phyloP scores from a whole-genome alignment of 2,113 vertebrate species.

The Podilymbus podiceps region DNA sequence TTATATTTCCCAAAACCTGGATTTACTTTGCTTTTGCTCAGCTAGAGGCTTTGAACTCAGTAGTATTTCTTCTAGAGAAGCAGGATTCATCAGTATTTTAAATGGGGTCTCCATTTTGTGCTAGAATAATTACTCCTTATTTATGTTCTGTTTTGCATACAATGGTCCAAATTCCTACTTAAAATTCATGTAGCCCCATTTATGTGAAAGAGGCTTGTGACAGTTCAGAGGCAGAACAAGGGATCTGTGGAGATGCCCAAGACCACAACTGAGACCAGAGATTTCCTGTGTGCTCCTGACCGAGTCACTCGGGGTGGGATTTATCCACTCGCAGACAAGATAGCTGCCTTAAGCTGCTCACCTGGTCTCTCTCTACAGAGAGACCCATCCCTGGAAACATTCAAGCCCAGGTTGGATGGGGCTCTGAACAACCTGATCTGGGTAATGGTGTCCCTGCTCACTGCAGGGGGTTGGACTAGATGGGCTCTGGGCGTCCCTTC shows the following conservation, averaged over 20 bases:
- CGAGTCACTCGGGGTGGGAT: background rate
- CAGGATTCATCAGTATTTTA: background rate
- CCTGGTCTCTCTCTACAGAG: background rate
- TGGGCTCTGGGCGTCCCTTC: no score
- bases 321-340: background rate
- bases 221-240: background rate
- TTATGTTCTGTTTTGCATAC: background rate
- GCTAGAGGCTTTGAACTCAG: background rate
- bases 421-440: no score
- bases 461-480: no score
- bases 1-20: background rate
- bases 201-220: background rate
- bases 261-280: background rate
- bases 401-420: no score
- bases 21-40: background rate
- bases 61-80: background rate
- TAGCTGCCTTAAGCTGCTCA: background rate
- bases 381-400: no score
- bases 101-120: background rate
- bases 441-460: no score
- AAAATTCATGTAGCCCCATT: background rate
- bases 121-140: conserved; percentile 1
- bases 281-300: background rate
- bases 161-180: background rate
- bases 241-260: background rate